These are phyloP conservation scores for Nemurella pictetii DNA, from an alignment of 2,888 invertebrate genomes.

Conservation along the genomic window DNA sequence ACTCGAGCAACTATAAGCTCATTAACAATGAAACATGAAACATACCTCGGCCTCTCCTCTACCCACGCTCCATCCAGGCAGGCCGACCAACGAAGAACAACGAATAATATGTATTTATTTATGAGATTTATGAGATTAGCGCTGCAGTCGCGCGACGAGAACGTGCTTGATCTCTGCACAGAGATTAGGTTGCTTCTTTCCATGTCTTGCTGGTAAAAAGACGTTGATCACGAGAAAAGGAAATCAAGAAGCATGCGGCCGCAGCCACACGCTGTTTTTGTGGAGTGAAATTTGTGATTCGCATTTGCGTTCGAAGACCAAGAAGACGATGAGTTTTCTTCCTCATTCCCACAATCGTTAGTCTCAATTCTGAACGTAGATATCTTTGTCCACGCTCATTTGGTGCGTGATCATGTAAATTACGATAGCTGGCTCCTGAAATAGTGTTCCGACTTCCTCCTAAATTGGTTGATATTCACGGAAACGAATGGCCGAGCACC, in stretches of 20 bases:
- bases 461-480: neutral
- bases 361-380: neutral
- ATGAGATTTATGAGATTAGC: neutral
- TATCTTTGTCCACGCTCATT: neutral
- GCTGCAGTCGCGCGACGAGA: neutral
- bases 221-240: neutral
- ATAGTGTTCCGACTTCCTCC: neutral
- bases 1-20: neutral
- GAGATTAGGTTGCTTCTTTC: neutral
- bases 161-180: neutral
- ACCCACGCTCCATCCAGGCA: neutral
- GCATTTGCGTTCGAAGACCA: neutral
- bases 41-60: too few relatives aligned
- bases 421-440: neutral
- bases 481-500: neutral
- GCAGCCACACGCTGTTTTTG: neutral
- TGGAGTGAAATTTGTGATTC: neutral
- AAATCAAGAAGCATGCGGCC: neutral
- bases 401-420: constrained; percentile 6
- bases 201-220: too few relatives aligned
- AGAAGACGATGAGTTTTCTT: neutral
- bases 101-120: neutral
- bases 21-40: neutral
- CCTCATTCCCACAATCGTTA: neutral
- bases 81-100: neutral